Evolutionary conservation across 1,140 invertebrate species (phyloP), one percentile per base, ranked within the genome.

Genomic region (Drosophila tsacasi): DNA sequence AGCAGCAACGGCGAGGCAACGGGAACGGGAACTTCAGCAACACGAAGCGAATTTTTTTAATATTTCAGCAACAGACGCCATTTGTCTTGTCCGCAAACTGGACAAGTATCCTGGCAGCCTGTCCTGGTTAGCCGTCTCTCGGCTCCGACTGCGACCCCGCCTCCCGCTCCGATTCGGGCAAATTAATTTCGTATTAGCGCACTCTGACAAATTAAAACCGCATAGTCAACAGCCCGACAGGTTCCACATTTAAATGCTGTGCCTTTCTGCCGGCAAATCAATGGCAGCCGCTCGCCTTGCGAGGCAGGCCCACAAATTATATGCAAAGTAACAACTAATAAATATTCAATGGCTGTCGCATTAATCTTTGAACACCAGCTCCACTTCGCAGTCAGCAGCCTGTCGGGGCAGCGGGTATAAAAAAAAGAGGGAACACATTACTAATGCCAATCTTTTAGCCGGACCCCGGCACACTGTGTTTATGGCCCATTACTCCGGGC

Each of bases 171-270:
- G 72, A 73, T 68, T 78, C 54, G 52, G 68, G 40, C 69, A 87
- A 87, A 87, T 87, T 87, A 87, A 87, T 87, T 90, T 87, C 84
- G 85, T 87, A 87, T 87, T 87, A 87, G 84, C 84, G 81, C 84
- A 90, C 84, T 87, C 83, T 87, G 84, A 87, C 84, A 87, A 87
- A 87, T 87, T 87, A 87, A 87, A 87, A 87, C 84, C 84, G 69
- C 84, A 87, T 63, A 87, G 84, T 83, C 84, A 87, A 87, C 84
- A 84, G 81, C 68, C 81, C 59, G 81, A 74, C 84, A 77, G 80
- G 72, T 77, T 67, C 35, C 77, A 80, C 68, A 84, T 84, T 84
- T 73, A 86, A 86, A 85, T 85, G 73, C 65, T 47, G 37, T 25
- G 49, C 64, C 60, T 47, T 62, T 58, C 65, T 47, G 67, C 44